Base-by-base conservation (phyloP, 2,113 vertebrate genomes). In the Pachycephala philippinensis region DNA sequence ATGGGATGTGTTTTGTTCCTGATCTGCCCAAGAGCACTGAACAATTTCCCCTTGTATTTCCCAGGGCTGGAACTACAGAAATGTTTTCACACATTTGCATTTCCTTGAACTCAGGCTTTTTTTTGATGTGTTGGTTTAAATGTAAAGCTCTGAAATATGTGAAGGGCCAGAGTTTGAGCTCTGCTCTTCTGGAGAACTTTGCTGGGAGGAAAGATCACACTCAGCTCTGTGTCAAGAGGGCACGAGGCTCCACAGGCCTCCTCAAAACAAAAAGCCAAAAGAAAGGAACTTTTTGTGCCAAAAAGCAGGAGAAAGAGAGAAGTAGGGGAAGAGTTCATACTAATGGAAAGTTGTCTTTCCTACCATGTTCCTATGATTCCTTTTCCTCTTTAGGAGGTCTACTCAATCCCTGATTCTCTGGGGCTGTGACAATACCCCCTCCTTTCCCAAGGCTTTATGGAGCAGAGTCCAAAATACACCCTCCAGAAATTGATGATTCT, bases 271-370 rank as follows among this genome's bases (percentile, higher is more conserved):
- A 81, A 69, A 27, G n/a, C 7, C 13, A 49, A n/a, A 15, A 39
- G 57, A 40, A 42, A n/a, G 23, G 26, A 44, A 13, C 1, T 83
- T 0, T 0, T 56, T 45, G 44, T n/a, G 54, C 19, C 44, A 47
- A 28, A 63, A 59, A 79, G 35, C 11, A 76, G 44, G 9, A 86
- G 53, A 16, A 26, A 63, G n/a, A 45, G 2, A 78, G 39, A 45
- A 65, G 18, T 0, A 20, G 26, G 4, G 7, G 21, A 30, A 6
- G 12, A 49, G 10, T 4, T 70, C 11, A 33, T 4, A 21, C 5
- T 28, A 6, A 0, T 33, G 52, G 15, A 12, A 75, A 82, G 30
- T 4, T n/a, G 6, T 52, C 20, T 9, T 52, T 60, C 65, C 76
- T 13, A 24, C 6, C 7, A 14, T 2, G 11, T 18, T 40, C 12